Evolutionary conservation across 35 echinoderm and acorn worm species (phyloP).

Genomic region (Holothuria glaberrima): DNA sequence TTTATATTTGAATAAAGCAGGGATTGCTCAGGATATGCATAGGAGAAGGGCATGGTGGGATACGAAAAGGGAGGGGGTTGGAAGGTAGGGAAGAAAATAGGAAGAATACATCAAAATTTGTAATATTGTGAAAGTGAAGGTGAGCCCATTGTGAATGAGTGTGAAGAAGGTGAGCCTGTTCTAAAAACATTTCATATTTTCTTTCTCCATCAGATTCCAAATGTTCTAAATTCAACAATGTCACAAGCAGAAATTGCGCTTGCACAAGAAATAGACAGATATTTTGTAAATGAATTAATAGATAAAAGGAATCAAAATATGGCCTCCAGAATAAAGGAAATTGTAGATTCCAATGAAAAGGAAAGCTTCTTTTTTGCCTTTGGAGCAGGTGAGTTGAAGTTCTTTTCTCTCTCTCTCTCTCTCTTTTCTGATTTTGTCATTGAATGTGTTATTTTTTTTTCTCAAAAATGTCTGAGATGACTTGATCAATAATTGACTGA

Average conservation of each 20-base stretch:
- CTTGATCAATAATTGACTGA: too few species aligned
- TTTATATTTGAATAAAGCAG: too few species aligned
- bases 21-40: too few species aligned
- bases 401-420: too few species aligned
- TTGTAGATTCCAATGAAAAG: conserved; percentile 74
- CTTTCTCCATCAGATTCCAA: conserved; percentile 59
- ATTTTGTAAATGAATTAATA: conserved; percentile 91
- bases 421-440: conserved; percentile 2
- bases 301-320: conserved; percentile 92
- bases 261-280: conserved; percentile 89
- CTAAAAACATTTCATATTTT: neutral
- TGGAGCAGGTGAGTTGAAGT: conserved; percentile 82
- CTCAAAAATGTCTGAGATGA: neutral
- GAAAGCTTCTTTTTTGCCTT: conserved; percentile 97
- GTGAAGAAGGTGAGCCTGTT: neutral
- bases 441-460: neutral
- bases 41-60: too few species aligned
- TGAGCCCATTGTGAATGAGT: too few species aligned
- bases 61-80: too few species aligned
- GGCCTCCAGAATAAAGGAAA: conserved; percentile 84
- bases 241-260: conserved; percentile 59
- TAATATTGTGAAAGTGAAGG: too few species aligned
- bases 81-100: too few species aligned
- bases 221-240: conserved; percentile 80
- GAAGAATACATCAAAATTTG: too few species aligned